A percentile compares a stretch with the other conserved stretches of the same genome.
phyloP scores from a whole-genome alignment of 1,140 invertebrate genomes.

The Pissodes strobi region DNA sequence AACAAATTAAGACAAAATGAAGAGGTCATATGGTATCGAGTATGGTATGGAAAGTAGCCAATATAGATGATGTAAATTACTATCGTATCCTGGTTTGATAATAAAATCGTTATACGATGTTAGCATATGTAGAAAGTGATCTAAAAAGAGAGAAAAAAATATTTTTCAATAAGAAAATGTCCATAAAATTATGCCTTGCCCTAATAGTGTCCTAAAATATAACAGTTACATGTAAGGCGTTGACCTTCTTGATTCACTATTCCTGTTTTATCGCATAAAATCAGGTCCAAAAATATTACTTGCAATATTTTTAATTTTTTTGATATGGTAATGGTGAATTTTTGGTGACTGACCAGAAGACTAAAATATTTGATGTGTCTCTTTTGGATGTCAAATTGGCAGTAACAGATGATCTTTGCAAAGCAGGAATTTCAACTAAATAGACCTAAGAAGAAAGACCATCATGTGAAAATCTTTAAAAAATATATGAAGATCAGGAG shows the following conservation, averaged over 20 bases:
- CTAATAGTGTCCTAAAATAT: neutral
- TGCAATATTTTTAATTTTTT: neutral
- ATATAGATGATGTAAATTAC: conserved; percentile 44
- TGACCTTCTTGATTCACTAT: neutral
- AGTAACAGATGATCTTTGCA: neutral
- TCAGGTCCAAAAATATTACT: neutral
- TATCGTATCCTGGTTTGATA: conserved; percentile 46
- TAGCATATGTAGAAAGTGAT: conserved; percentile 44
- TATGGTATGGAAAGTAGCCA: conserved; percentile 38
- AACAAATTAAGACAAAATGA: too few species aligned
- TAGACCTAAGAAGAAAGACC: too few species aligned
- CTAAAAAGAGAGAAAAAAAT: conserved; percentile 30
- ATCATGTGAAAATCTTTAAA: too few species aligned
- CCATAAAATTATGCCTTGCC: neutral
- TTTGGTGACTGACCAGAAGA: neutral
- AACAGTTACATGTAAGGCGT: neutral
- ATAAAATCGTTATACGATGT: conserved; percentile 44
- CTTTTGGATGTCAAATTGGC: neutral
- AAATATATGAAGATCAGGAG: too few species aligned
- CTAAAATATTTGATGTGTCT: neutral
- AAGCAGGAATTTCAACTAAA: neutral
- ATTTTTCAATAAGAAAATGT: neutral
- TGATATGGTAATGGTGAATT: neutral
- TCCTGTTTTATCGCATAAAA: neutral
- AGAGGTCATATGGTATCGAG: too few species aligned